phyloP scores from a whole-genome alignment of 1,140 invertebrate genomes.

The Kradibia gibbosae region DNA sequence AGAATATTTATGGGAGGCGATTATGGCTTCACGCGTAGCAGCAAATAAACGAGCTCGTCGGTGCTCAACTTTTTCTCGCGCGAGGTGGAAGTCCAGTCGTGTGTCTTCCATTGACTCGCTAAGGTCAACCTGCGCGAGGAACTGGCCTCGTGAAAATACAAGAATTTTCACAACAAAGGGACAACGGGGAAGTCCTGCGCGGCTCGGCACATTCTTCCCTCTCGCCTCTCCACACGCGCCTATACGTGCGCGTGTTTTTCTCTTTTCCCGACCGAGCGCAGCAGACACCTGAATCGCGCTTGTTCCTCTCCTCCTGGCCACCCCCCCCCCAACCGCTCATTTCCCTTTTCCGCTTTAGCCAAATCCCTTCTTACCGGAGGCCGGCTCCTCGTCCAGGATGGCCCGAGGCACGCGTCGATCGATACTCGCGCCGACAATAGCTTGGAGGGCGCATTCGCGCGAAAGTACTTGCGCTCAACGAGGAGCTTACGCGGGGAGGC shows the following conservation, averaged over 20 bases:
- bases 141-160: slow-evolving; percentile 52
- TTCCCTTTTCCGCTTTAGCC: slow-evolving; percentile 48
- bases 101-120: not conserved
- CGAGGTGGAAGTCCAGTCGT: not conserved
- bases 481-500: too few species aligned
- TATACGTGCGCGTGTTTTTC: slow-evolving; percentile 25
- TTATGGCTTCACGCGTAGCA: not conserved
- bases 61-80: too few species aligned
- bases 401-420: too few species aligned
- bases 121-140: not conserved
- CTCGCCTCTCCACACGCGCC: slow-evolving; percentile 14
- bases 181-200: not conserved
- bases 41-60: not conserved
- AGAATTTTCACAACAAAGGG: slow-evolving; percentile 68
- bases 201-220: slow-evolving; percentile 41
- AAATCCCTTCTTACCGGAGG: too few species aligned
- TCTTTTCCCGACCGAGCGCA: too few species aligned
- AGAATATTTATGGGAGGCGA: not conserved
- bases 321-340: slow-evolving; percentile 39
- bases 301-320: not conserved
- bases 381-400: too few species aligned
- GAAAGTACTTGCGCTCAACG: too few species aligned
- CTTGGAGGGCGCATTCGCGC: too few species aligned
- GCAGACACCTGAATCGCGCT: too few species aligned
- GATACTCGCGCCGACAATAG: too few species aligned